Base-by-base conservation (phyloP, 2,888 invertebrate genomes). In the Heliconius sara region DNA sequence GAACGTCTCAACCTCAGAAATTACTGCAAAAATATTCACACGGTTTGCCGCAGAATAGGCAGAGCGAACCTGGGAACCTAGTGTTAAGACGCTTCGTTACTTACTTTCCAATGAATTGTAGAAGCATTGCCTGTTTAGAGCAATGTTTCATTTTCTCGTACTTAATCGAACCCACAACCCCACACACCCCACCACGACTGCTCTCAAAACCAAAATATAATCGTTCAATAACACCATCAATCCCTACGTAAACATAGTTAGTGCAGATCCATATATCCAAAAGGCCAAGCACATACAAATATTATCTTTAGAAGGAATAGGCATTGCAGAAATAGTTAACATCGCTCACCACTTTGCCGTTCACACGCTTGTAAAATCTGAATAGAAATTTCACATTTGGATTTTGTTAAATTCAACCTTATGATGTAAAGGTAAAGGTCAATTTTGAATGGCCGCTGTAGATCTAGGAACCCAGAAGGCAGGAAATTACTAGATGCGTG, bases 321-420 rank as follows among this genome's bases (percentile, higher is more conserved):
- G 72, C 72, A 79, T 72, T 78, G 75, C 79, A 77, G 78, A 78
- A 82, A 78, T 81, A 81, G 80, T 79, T 80, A 79, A 80, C 80
- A 81, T 60, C 60, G 9, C 80, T 79, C 71, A 82, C 83, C 79
- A 80, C 80, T 82, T 79, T 79, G 71, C 78, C 77, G 80, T 68
- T 82, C 81, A 76, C 81, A 82, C 78, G 82, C 79, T 82, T 82
- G 80, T 82, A 82, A 83, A 83, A 81, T 82, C 81, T 80, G 78
- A 81, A 81, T 80, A 73, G 76, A 80, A 80, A 75, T 60, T 76
- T 68, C 25, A 78, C n/a, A 68, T 22, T 6, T 34, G 6, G 25
- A 13, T 25, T 22, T 27, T 65, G 12, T 10, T 12, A 65, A 66
- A 65, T 22, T 75, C 39, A 47, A 43, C 65, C 13, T 27, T 75